These are phyloP conservation scores for Trichosurus vulpecula DNA, from an alignment of 2,797 vertebrate genomes.

Conservation along the genomic window DNA sequence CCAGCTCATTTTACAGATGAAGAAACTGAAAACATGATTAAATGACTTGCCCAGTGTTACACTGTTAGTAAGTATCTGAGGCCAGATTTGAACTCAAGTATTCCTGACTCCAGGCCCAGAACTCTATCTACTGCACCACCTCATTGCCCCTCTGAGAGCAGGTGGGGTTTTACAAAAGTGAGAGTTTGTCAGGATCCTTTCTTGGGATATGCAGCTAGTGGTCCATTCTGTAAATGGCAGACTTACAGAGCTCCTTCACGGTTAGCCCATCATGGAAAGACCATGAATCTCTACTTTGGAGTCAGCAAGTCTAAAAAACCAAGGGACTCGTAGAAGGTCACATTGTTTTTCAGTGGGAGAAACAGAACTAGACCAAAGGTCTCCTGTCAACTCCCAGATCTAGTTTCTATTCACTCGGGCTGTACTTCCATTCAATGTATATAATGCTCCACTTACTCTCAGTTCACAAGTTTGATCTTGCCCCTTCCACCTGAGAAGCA, in stretches of 20 bases:
- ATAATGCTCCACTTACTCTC: background rate
- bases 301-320: background rate
- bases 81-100: background rate
- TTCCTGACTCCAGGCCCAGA: background rate
- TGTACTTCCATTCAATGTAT: background rate
- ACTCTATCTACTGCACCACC: background rate
- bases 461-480: background rate
- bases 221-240: background rate
- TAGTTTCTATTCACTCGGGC: background rate
- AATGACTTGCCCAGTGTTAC: background rate
- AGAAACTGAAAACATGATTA: background rate
- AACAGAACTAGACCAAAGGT: background rate
- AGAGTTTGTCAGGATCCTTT: background rate
- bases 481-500: background rate
- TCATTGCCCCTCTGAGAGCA: background rate
- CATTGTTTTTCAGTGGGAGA: background rate
- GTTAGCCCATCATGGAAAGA: background rate
- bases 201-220: background rate
- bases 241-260: background rate
- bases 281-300: background rate
- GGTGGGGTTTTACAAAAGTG: background rate
- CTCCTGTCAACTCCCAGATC: background rate
- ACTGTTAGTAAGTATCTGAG: background rate
- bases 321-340: background rate
- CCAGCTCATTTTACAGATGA: background rate